Evolutionary conservation across 2,797 vertebrate genomes (phyloP).

Genomic region (Leptodactylus fallax): DNA sequence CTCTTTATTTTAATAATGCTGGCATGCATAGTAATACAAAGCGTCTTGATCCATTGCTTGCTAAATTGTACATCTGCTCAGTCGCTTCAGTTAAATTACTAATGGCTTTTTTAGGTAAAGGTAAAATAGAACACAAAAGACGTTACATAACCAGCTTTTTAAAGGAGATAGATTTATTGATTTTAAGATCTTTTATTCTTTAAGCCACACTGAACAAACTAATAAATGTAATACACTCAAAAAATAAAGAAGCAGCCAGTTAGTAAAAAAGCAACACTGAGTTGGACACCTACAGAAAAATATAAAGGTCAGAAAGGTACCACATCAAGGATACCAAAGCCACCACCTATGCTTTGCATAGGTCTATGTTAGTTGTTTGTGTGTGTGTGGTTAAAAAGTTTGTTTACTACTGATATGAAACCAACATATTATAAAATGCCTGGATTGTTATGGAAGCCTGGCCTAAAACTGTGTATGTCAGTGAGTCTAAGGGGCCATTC

Average conservation of each 20-base stretch:
- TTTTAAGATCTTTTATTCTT: slow-evolving; percentile 7
- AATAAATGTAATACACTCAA: background rate
- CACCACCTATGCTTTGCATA: too few relatives aligned
- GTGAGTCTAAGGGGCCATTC: too few relatives aligned
- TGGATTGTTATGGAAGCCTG: too few relatives aligned
- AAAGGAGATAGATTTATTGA: background rate
- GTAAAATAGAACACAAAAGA: background rate
- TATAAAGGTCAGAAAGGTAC: too few relatives aligned
- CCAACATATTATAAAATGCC: too few relatives aligned
- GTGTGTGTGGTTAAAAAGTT: too few relatives aligned
- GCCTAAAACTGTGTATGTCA: too few relatives aligned
- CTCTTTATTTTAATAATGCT: slow-evolving; percentile 53
- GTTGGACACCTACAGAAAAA: too few relatives aligned
- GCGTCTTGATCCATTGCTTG: slow-evolving; percentile 37
- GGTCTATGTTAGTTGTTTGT: too few relatives aligned
- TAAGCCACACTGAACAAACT: background rate
- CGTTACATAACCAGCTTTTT: slow-evolving; percentile 6
- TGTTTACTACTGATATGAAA: too few relatives aligned
- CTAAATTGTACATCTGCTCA: slow-evolving; percentile 38
- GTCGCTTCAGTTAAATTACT: slow-evolving; percentile 33
- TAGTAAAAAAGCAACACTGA: too few relatives aligned
- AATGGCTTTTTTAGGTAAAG: slow-evolving; percentile 19
- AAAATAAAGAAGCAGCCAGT: background rate
- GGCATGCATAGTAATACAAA: slow-evolving; percentile 18
- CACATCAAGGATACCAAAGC: too few relatives aligned